A percentile compares a stretch with the other conserved stretches of the same genome.
Conservation (phyloP, 2,797 vertebrate species). For the Pseudopleuronectes americanus region DNA sequence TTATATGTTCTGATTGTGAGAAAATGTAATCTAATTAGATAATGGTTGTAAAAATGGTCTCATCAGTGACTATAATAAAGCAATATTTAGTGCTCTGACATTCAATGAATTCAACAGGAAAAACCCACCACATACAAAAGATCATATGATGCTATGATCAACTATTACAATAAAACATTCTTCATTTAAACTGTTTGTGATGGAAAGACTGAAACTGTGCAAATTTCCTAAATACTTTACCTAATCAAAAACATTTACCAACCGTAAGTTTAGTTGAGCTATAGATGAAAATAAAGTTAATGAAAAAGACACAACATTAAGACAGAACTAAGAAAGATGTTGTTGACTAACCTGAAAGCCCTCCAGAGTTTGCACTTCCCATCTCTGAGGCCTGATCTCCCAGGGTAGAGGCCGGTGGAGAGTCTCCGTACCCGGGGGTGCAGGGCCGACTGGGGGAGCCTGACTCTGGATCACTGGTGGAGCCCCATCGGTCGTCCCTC, state of each 20-base stretch:
- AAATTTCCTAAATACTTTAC: background rate
- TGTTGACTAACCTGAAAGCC: constrained; percentile 71
- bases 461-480: constrained; percentile 91
- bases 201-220: no score
- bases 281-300: background rate
- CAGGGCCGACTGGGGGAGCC: constrained; percentile 88
- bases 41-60: background rate
- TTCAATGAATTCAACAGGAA: background rate
- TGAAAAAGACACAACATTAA: background rate
- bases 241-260: no score
- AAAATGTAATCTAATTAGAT: constrained; percentile 3
- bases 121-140: background rate
- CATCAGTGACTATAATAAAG: background rate
- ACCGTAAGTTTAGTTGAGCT: no score
- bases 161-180: no score
- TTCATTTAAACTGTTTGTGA: no score
- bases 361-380: constrained; percentile 83
- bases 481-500: constrained; percentile 83
- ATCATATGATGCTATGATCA: no score
- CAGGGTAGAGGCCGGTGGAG: constrained; percentile 82
- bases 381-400: constrained; percentile 82
- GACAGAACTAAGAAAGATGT: background rate
- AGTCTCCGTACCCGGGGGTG: constrained; percentile 88
- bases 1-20: background rate
- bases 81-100: background rate